Percentiles rank a stretch among this genome's conserved stretches.
phyloP scores from a whole-genome alignment of 2,113 vertebrate genomes.

The Acrocephalus arundinaceus region DNA sequence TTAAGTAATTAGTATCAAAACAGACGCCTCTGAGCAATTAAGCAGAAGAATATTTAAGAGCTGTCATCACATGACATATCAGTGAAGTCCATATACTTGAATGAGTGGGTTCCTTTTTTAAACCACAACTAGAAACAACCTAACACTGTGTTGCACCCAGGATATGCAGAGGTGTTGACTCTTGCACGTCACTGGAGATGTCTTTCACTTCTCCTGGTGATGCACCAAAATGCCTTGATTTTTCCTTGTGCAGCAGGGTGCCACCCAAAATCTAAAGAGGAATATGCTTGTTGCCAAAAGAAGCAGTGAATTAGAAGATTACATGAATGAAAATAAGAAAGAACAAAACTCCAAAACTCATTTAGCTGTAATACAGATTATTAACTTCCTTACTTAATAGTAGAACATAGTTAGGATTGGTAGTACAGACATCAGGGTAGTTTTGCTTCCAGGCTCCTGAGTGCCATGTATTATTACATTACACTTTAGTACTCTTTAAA shows the following conservation, averaged over 20 bases:
- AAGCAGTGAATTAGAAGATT: background rate
- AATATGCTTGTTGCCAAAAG: background rate
- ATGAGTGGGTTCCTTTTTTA: background rate
- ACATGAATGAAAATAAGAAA: background rate
- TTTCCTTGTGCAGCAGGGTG: background rate
- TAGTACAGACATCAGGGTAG: background rate
- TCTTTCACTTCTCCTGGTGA: background rate
- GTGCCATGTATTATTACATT: background rate
- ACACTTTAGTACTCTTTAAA: background rate
- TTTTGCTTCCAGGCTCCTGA: background rate
- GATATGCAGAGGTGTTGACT: background rate
- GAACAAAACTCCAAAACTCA: background rate
- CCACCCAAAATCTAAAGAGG: background rate
- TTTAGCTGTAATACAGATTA: background rate
- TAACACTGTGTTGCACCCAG: accelerated
- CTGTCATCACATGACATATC: background rate
- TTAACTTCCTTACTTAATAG: background rate
- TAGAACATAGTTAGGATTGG: background rate
- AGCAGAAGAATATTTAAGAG: background rate
- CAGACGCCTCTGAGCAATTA: background rate
- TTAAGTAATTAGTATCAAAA: background rate
- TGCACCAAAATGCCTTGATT: background rate
- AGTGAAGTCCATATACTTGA: background rate
- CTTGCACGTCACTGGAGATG: background rate
- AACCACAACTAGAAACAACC: background rate